Percentiles rank a stretch among this genome's conserved stretches.
Evolutionary conservation across 1,140 invertebrate genomes (phyloP).

Genomic region (Nebria ingens): DNA sequence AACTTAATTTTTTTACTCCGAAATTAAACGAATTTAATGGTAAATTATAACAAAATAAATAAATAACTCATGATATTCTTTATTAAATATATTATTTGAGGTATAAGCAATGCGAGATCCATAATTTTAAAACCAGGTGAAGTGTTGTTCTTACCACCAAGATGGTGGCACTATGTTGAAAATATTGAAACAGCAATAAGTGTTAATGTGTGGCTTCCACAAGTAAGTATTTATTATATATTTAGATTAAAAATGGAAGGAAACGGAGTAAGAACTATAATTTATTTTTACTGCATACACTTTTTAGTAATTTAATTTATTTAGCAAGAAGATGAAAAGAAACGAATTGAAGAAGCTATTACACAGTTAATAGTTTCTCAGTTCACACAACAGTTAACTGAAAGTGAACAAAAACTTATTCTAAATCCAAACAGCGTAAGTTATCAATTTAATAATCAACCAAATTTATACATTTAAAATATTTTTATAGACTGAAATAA

Average conservation of each 20-base stretch:
- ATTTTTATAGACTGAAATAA: neutral
- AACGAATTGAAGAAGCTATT: slow-evolving; percentile 26
- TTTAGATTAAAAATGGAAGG: too few species aligned
- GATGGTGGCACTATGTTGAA: slow-evolving; percentile 97
- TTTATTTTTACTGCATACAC: neutral
- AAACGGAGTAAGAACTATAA: slow-evolving; percentile 1
- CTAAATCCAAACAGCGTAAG: slow-evolving; percentile 19
- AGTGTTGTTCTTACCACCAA: slow-evolving; percentile 74
- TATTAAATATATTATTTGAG: slow-evolving; percentile 26
- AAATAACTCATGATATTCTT: slow-evolving; percentile 10
- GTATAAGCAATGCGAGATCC: slow-evolving; percentile 40
- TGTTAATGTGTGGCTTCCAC: slow-evolving; percentile 80
- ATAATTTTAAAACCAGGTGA: slow-evolving; percentile 71
- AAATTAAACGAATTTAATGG: slow-evolving; percentile 22
- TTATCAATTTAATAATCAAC: too few species aligned
- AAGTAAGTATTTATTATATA: slow-evolving; percentile 40
- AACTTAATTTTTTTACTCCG: slow-evolving; percentile 65
- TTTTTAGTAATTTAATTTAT: slow-evolving; percentile 14
- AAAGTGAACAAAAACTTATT: slow-evolving; percentile 16
- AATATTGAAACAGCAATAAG: slow-evolving; percentile 63
- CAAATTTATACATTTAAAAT: too few species aligned
- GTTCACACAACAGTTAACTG: slow-evolving; percentile 18
- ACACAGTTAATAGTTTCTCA: slow-evolving; percentile 24
- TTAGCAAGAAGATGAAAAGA: slow-evolving; percentile 24
- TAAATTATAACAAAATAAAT: slow-evolving; percentile 8